A percentile compares a stretch with the other conserved stretches of the same genome.
These are phyloP conservation scores for Acronicta aceris DNA, from an alignment of 2,888 invertebrate genomes.

Conservation along the genomic window DNA sequence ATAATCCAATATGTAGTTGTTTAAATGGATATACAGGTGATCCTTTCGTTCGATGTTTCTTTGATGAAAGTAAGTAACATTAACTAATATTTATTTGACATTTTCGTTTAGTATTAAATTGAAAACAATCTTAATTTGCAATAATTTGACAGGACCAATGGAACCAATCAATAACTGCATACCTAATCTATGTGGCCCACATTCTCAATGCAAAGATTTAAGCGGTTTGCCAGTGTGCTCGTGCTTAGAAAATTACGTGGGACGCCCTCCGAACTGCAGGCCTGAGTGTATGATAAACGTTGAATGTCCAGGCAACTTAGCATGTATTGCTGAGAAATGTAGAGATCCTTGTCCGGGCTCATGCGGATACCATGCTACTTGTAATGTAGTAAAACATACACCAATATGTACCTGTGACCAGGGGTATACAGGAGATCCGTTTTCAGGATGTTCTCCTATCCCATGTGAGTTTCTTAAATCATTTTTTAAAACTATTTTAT, in stretches of 20 bases:
- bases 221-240: slow-evolving; percentile 93
- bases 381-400: slow-evolving; percentile 92
- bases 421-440: slow-evolving; percentile 94
- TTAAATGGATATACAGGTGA: slow-evolving; percentile 92
- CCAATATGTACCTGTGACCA: slow-evolving; percentile 93
- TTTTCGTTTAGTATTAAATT: background rate
- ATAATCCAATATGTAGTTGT: slow-evolving; percentile 94
- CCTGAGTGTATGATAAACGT: slow-evolving; percentile 93
- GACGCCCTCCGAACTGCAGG: slow-evolving; percentile 94
- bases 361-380: slow-evolving; percentile 92
- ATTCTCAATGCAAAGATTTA: slow-evolving; percentile 92
- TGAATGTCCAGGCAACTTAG: slow-evolving; percentile 92
- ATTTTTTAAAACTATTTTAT: background rate
- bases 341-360: slow-evolving; percentile 93
- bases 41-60: slow-evolving; percentile 92
- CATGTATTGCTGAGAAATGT: slow-evolving; percentile 92
- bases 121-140: background rate
- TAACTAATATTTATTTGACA: slow-evolving; percentile 16
- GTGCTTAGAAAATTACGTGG: slow-evolving; percentile 92
- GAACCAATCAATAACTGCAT: slow-evolving; percentile 90
- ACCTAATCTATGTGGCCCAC: slow-evolving; percentile 94
- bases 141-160: slow-evolving; percentile 76
- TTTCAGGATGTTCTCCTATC: slow-evolving; percentile 91
- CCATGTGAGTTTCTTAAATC: slow-evolving; percentile 84
- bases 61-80: slow-evolving; percentile 90